Evolutionary conservation across 2,888 invertebrate genomes (phyloP), one percentile per base, ranked within the genome.

Genomic region (Acleris cristana): DNA sequence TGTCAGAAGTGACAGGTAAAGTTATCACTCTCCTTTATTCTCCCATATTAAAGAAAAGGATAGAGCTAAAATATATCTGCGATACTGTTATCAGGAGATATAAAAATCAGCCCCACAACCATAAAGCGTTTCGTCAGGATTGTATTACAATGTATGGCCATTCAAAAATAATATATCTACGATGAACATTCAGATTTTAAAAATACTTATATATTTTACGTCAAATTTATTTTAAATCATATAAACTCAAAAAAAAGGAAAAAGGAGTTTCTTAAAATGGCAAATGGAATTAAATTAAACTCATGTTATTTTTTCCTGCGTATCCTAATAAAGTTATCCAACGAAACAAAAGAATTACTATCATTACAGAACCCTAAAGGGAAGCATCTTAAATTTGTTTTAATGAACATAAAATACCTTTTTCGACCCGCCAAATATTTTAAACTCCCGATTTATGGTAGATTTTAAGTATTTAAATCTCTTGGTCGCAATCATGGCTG

Each of bases 341-440:
- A 44, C 23, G n/a, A 44, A n/a, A 40, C 59, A 40, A 16, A 53
- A 48, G 58, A 56, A 44, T 56, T 56, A 51, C 51, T 18, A 16
- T 64, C 16, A 51, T 18, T 58, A 56, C 49, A 21, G 56, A 61
- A 61, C 60, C 54, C 55, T 65, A 51, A 66, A 66, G 40, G 44
- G 45, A 44, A 14, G n/a, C 61, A 30, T 66, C 66, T 66, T 66
- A 66, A 63, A 67, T 67, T 62, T 34, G 61, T 58, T 67, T 67
- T 67, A 67, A 69, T 65, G 64, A 64, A 56, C 54, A 55, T 69
- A 52, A 64, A 52, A 69, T 44, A 60, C 52, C 55, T 30, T 64
- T 68, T 58, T 55, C 40, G 57, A 57, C 54, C 18, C 40, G 49
- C 59, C 30, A 68, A 68, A 68, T 68, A 64, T 64, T 57, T 68